These are phyloP conservation scores for Asarcornis scutulata DNA, from an alignment of 2,113 vertebrate species.

Conservation along the genomic window DNA sequence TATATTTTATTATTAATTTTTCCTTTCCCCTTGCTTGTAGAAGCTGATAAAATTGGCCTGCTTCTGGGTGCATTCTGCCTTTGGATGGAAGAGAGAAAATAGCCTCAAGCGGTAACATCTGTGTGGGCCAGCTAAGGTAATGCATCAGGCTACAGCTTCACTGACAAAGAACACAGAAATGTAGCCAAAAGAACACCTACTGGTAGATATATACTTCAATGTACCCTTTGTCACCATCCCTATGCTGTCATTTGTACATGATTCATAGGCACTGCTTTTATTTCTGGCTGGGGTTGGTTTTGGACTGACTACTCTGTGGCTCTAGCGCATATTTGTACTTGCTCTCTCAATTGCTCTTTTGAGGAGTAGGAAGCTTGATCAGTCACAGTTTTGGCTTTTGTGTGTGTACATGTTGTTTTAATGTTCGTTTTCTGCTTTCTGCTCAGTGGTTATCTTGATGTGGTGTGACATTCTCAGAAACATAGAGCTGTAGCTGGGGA, in stretches of 20 bases:
- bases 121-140: conserved; percentile 55
- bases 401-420: not conserved
- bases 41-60: conserved; percentile 27
- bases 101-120: conserved; percentile 33
- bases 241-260: not conserved
- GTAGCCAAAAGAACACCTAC: not conserved
- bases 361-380: not conserved
- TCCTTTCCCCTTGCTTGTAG: not conserved
- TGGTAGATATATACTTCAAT: not conserved
- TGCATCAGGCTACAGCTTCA: conserved; percentile 22
- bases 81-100: conserved; percentile 24
- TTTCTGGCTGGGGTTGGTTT: not conserved
- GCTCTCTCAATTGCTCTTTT: not conserved
- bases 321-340: not conserved
- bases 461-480: conserved; percentile 4
- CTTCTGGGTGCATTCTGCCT: not conserved
- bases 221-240: not conserved
- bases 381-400: not conserved
- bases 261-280: conserved; percentile 11
- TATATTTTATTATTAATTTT: not conserved
- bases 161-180: not conserved
- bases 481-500: not conserved
- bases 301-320: not conserved
- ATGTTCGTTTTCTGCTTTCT: not conserved
- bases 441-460: not conserved